Conservation (phyloP, 2,797 vertebrate species). For the Coregonus sp. region DNA sequence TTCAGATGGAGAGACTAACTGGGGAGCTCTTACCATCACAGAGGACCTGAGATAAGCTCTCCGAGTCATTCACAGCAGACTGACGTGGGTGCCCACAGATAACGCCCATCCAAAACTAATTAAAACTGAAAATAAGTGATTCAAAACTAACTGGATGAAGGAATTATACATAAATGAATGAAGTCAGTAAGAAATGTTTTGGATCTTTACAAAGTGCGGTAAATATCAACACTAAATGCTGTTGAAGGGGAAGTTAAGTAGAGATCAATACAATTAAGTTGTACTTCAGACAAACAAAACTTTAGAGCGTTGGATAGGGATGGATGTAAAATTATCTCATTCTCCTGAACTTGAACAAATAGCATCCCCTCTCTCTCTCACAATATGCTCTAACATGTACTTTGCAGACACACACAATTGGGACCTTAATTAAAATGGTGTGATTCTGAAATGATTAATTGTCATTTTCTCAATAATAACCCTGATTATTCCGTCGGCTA, state of each 20-base stretch:
- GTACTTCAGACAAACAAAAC: conserved; percentile 16
- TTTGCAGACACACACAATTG: neutral
- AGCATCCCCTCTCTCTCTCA: neutral
- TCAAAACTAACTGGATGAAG: conserved; percentile 23
- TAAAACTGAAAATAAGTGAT: neutral
- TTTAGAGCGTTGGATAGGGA: neutral
- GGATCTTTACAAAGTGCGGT: neutral
- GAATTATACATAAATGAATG: conserved; percentile 8
- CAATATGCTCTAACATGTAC: neutral
- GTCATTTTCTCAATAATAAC: neutral
- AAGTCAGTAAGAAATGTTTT: neutral
- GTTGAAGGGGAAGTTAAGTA: neutral
- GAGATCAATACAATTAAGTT: neutral
- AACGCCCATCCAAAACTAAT: conserved; percentile 9
- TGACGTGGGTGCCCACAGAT: neutral
- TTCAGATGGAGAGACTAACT: too few species aligned
- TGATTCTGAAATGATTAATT: neutral
- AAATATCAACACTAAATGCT: neutral
- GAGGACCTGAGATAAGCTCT: neutral
- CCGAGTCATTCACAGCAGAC: neutral
- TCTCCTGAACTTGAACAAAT: neutral
- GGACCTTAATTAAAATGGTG: neutral
- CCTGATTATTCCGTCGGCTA: neutral
- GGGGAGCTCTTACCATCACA: neutral
- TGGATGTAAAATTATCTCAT: neutral